These are phyloP conservation scores for Linurgus olivaceus DNA, from an alignment of 2,797 vertebrate species.

Conservation along the genomic window DNA sequence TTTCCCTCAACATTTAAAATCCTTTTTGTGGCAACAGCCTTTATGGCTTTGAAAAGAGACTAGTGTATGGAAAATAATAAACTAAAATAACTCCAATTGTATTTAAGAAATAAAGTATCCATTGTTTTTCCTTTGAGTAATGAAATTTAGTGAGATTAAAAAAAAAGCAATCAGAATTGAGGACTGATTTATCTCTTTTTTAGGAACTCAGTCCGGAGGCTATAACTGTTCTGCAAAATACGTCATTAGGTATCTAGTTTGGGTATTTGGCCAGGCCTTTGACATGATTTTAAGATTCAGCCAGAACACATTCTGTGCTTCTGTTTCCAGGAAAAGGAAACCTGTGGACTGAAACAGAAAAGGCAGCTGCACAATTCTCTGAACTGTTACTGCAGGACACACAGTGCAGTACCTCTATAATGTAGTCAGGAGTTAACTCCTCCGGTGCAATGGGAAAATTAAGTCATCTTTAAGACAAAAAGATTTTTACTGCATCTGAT, in stretches of 20 bases:
- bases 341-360: not conserved
- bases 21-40: not conserved
- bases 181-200: not conserved
- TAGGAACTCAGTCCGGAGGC: not conserved
- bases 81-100: not conserved
- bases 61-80: not conserved
- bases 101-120: not conserved
- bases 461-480: not conserved
- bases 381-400: not conserved
- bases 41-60: not conserved
- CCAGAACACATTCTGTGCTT: not conserved
- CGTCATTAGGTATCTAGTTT: not conserved
- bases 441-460: not conserved
- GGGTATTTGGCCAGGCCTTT: not conserved
- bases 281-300: not conserved
- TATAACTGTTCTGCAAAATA: not conserved
- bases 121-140: not conserved
- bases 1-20: not conserved
- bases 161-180: rapidly evolving
- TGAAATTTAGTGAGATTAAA: not conserved
- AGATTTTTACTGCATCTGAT: not conserved
- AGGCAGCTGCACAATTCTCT: not conserved
- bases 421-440: not conserved
- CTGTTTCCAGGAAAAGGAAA: not conserved
- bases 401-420: not conserved